Percentiles rank a stretch among this genome's conserved stretches.
phyloP scores from a whole-genome alignment of 2,888 invertebrate species.

The Caenorhabditis virilis region DNA sequence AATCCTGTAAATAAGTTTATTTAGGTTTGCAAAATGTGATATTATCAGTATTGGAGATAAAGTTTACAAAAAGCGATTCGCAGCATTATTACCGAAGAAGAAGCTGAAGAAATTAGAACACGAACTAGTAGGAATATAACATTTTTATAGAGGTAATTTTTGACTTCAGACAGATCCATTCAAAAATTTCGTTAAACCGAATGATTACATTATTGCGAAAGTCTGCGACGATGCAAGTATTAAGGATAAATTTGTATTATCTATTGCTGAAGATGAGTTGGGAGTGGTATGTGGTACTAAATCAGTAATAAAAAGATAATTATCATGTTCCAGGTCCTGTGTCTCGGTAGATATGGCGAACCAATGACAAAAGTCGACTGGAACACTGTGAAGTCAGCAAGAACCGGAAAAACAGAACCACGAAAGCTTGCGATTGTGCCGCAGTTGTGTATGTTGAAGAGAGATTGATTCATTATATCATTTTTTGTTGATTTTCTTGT shows the following conservation, averaged over 20 bases:
- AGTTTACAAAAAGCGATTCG: slow-evolving; percentile 35
- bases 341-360: slow-evolving; percentile 33
- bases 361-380: slow-evolving; percentile 34
- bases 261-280: slow-evolving; percentile 37
- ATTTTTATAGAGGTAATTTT: neutral
- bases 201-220: slow-evolving; percentile 40
- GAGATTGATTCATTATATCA: too few relatives aligned
- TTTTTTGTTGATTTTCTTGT: too few relatives aligned
- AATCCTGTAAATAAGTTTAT: neutral
- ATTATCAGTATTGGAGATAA: slow-evolving; percentile 40
- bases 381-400: slow-evolving; percentile 25
- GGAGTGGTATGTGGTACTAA: slow-evolving; percentile 19
- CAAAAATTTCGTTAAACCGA: slow-evolving; percentile 37
- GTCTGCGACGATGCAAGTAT: slow-evolving; percentile 37
- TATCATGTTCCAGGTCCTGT: slow-evolving; percentile 7
- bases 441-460: slow-evolving; percentile 17
- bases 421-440: slow-evolving; percentile 36
- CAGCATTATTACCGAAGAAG: slow-evolving; percentile 36
- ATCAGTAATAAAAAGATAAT: neutral
- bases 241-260: slow-evolving; percentile 37
- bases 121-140: slow-evolving; percentile 16
- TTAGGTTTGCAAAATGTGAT: slow-evolving; percentile 38
- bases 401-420: slow-evolving; percentile 35
- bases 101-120: slow-evolving; percentile 29
- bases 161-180: slow-evolving; percentile 31